phyloP scores from a whole-genome alignment of 23 tunicate genomes.

The Styela clava region DNA sequence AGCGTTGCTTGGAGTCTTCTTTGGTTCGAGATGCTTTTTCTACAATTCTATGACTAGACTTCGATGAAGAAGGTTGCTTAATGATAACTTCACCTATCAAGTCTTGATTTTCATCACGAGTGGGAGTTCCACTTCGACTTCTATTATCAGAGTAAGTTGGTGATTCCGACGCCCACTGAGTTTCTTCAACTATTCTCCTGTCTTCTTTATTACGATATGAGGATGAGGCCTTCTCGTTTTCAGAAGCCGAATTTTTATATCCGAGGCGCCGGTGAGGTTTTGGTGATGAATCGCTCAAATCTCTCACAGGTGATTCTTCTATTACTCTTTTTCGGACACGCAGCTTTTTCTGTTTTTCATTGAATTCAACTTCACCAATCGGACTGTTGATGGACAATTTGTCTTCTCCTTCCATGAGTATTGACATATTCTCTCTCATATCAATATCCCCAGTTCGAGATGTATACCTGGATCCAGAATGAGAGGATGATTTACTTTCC shows the following conservation, averaged over 20 bases:
- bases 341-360: conserved; percentile 1
- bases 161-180: conserved; percentile 12
- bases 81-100: conserved; percentile 82
- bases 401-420: neutral
- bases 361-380: conserved; percentile 13
- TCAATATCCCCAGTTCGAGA: conserved; percentile 22
- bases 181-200: neutral
- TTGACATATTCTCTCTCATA: conserved; percentile 18
- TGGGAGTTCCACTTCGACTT: conserved; percentile 86
- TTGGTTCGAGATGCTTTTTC: neutral
- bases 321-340: conserved; percentile 11
- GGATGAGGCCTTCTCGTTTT: neutral
- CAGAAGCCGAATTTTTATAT: neutral
- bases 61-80: conserved; percentile 53
- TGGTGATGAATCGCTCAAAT: conserved; percentile 23
- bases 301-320: conserved; percentile 1
- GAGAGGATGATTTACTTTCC: conserved; percentile 30
- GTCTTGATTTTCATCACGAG: conserved; percentile 80
- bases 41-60: neutral
- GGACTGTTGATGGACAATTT: conserved; percentile 11
- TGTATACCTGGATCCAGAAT: conserved; percentile 25
- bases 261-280: conserved; percentile 15
- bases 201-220: neutral
- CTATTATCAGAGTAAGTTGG: conserved; percentile 37
- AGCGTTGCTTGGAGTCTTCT: neutral